phyloP scores from a whole-genome alignment of 1,140 invertebrate species.

The Pseudomyrmex cubaensis region DNA sequence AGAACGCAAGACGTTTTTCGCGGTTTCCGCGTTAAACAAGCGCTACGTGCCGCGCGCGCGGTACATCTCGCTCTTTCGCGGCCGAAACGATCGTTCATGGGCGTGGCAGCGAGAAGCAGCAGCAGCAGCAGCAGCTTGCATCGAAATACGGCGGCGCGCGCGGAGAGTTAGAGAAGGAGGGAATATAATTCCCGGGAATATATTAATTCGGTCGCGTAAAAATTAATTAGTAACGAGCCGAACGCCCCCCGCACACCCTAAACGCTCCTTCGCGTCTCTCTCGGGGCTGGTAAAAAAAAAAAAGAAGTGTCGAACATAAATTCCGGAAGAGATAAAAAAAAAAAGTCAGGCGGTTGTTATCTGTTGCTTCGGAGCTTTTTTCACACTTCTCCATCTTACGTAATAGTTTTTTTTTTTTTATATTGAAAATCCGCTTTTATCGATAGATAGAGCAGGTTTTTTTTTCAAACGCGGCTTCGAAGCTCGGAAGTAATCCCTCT shows the following conservation, averaged over 20 bases:
- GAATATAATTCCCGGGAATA: not conserved
- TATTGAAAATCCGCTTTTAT: too few relatives aligned
- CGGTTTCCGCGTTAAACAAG: slow-evolving; percentile 22
- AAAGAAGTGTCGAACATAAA: not conserved
- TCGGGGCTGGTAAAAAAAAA: not conserved
- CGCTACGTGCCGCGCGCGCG: not conserved
- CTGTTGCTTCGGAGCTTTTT: not conserved
- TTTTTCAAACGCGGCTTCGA: not conserved
- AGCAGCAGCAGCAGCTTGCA: slow-evolving; percentile 7
- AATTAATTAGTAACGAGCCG: slow-evolving; percentile 1
- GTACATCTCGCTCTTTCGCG: slow-evolving; percentile 32
- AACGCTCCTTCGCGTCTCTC: not conserved
- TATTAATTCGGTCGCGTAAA: slow-evolving; percentile 44
- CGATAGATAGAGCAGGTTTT: too few relatives aligned
- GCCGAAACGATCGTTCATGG: slow-evolving; percentile 23
- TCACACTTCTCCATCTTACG: too few relatives aligned
- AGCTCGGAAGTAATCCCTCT: not conserved
- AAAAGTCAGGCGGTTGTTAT: not conserved
- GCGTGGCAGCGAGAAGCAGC: slow-evolving; percentile 47
- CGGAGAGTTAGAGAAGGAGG: not conserved
- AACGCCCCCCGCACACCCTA: too few relatives aligned
- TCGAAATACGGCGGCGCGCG: not conserved
- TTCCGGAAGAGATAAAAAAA: too few relatives aligned
- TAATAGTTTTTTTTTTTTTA: too few relatives aligned
- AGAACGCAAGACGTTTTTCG: not conserved